Evolutionary conservation across 2,113 vertebrate genomes (phyloP).

Genomic region (Castor canadensis): DNA sequence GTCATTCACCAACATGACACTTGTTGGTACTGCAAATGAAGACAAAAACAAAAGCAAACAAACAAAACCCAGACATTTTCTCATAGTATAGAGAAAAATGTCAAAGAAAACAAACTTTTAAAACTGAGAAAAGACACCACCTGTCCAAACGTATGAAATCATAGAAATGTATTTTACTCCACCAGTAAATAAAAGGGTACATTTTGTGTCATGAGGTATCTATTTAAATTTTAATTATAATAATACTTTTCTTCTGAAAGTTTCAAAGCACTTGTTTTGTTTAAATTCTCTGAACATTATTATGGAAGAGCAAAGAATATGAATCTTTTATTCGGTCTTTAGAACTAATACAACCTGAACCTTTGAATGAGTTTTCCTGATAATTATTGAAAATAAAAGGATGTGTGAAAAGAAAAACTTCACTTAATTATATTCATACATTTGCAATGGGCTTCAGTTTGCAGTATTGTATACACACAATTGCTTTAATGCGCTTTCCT

Average conservation of each 20-base stretch:
- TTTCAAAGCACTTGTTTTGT: slow-evolving; percentile 16
- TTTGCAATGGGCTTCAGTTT: background rate
- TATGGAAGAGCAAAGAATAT: background rate
- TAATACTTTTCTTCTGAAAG: background rate
- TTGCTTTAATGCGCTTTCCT: background rate
- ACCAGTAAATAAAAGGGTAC: background rate
- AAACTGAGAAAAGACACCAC: background rate
- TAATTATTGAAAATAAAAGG: background rate
- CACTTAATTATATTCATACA: background rate
- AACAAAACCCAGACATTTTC: background rate
- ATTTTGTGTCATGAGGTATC: background rate
- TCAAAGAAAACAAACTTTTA: background rate
- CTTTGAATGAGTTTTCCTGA: background rate
- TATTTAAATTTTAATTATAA: background rate
- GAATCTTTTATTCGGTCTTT: background rate
- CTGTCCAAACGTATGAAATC: background rate
- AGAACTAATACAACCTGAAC: background rate
- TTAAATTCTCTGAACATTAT: background rate
- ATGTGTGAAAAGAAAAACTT: background rate
- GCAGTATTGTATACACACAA: background rate
- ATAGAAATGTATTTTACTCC: background rate
- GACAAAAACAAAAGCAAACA: background rate
- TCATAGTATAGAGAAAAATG: background rate
- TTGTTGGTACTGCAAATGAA: background rate
- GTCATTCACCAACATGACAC: background rate